Evolutionary conservation across 1,140 invertebrate species (phyloP).

Genomic region (Drosophila bipectinata): DNA sequence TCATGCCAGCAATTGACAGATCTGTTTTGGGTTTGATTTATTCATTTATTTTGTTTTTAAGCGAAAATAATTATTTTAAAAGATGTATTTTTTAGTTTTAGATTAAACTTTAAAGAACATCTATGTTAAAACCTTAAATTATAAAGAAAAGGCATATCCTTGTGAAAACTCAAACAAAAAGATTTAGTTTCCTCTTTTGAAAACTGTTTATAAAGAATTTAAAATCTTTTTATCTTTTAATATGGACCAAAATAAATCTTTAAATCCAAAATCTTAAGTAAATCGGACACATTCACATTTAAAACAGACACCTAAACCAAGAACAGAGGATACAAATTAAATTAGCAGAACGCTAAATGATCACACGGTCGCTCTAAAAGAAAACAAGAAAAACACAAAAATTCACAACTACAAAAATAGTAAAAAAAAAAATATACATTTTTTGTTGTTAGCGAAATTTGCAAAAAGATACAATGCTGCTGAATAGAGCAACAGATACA

Average conservation of each 20-base stretch:
- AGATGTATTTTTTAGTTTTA: neutral
- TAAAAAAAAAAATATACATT: constrained; percentile 10
- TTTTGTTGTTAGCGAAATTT: constrained; percentile 66
- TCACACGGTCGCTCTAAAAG: constrained; percentile 74
- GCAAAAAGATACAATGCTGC: constrained; percentile 48
- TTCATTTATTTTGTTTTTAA: constrained; percentile 5
- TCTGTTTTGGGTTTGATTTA: constrained; percentile 7
- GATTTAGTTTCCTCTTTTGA: neutral
- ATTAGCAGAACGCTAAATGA: constrained; percentile 79
- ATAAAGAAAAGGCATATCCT: no score
- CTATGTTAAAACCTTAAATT: no score
- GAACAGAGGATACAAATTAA: constrained; percentile 64
- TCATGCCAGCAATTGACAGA: constrained; percentile 44
- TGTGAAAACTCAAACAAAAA: no score
- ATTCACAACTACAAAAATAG: constrained; percentile 12
- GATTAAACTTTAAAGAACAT: no score
- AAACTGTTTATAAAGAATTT: neutral
- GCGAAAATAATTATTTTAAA: neutral
- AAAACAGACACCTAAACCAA: constrained; percentile 10
- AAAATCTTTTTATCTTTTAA: neutral
- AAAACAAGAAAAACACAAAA: constrained; percentile 53
- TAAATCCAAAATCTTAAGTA: constrained; percentile 3
- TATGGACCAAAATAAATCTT: neutral
- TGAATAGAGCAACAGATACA: constrained; percentile 34
- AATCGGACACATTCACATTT: constrained; percentile 14